phyloP scores from a whole-genome alignment of 2,888 invertebrate species.

The Heliothis peltigera region DNA sequence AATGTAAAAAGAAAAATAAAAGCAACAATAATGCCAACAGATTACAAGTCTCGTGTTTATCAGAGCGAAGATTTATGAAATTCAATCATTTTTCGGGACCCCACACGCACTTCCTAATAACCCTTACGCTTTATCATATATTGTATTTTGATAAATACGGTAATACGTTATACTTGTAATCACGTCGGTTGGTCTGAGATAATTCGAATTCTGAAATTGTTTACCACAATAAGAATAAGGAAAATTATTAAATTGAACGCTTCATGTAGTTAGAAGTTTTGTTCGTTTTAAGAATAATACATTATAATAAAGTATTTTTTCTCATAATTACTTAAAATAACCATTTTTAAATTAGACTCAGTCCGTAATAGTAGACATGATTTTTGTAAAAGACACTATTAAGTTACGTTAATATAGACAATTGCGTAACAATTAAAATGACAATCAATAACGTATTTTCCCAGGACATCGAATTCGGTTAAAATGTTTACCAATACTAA shows the following conservation, averaged over 20 bases:
- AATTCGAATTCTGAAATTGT: background rate
- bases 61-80: slow-evolving; percentile 36
- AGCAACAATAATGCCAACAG: slow-evolving; percentile 34
- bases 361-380: no score
- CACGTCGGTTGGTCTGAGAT: slow-evolving; percentile 10
- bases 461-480: background rate
- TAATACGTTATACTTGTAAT: slow-evolving; percentile 10
- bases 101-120: slow-evolving; percentile 33
- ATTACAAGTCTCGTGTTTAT: slow-evolving; percentile 26
- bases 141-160: slow-evolving; percentile 21
- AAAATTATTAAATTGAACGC: no score
- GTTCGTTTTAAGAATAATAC: no score
- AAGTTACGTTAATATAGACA: no score
- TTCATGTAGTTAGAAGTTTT: no score
- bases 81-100: slow-evolving; percentile 47
- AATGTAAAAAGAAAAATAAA: slow-evolving; percentile 12
- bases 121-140: slow-evolving; percentile 33
- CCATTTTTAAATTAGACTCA: no score
- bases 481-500: background rate
- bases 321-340: no score
- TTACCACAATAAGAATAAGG: no score
- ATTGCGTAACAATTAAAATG: no score
- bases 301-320: no score
- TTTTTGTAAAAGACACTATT: no score
- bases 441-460: no score